These are phyloP conservation scores for Chymomyza costata DNA, from an alignment of 1,140 invertebrate genomes.

Conservation along the genomic window DNA sequence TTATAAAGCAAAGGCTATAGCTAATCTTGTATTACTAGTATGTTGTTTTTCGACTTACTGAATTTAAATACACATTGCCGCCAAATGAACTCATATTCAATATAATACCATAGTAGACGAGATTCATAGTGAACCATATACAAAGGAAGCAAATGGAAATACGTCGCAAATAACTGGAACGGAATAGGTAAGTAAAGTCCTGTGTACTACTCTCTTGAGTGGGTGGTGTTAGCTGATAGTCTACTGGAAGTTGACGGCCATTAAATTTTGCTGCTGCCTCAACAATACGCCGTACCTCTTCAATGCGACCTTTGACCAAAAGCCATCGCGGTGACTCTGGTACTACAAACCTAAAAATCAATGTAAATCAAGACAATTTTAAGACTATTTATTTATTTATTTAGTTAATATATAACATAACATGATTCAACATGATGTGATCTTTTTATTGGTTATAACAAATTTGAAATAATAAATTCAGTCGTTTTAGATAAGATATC, in stretches of 20 bases:
- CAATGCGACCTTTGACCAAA: slow-evolving; percentile 82
- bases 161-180: slow-evolving; percentile 78
- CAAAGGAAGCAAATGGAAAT: slow-evolving; percentile 81
- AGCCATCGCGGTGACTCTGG: slow-evolving; percentile 92
- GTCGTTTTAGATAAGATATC: no score
- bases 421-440: no score
- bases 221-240: slow-evolving; percentile 78
- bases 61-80: slow-evolving; percentile 83
- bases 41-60: slow-evolving; percentile 75
- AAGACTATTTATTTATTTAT: no score
- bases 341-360: slow-evolving; percentile 81
- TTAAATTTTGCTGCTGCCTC: slow-evolving; percentile 82
- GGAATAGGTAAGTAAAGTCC: slow-evolving; percentile 80
- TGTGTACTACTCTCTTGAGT: slow-evolving; percentile 76
- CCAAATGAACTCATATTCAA: slow-evolving; percentile 83
- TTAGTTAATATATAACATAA: no score
- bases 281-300: slow-evolving; percentile 83
- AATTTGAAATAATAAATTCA: no score
- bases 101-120: slow-evolving; percentile 84
- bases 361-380: no score
- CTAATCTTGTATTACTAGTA: slow-evolving; percentile 7
- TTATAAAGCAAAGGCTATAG: not conserved
- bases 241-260: slow-evolving; percentile 78
- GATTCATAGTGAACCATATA: slow-evolving; percentile 84
- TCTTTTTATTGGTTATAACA: no score